Evolutionary conservation across 2,113 vertebrate species (phyloP).

Genomic region (Eudorcas thomsonii): DNA sequence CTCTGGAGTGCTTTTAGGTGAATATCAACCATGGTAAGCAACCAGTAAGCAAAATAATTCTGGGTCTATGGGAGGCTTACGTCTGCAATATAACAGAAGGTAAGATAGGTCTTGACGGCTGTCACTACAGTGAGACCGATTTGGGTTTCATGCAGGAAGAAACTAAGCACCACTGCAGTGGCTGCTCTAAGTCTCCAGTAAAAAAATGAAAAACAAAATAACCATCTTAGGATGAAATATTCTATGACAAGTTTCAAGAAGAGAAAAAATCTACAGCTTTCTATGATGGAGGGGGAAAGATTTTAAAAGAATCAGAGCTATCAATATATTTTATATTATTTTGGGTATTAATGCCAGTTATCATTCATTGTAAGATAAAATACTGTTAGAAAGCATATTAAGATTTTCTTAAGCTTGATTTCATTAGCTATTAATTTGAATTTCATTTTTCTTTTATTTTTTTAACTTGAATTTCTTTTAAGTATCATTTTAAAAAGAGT

Average conservation of each 20-base stretch:
- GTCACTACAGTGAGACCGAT: background rate
- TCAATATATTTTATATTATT: background rate
- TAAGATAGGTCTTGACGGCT: background rate
- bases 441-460: background rate
- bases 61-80: background rate
- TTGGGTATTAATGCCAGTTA: background rate
- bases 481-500: background rate
- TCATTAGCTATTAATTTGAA: background rate
- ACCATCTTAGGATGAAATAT: slow-evolving; percentile 12
- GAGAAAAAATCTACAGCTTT: slow-evolving; percentile 10
- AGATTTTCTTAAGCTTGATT: background rate
- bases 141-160: background rate
- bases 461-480: background rate
- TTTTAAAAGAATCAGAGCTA: slow-evolving; percentile 7
- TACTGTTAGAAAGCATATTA: background rate
- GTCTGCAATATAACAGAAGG: background rate
- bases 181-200: background rate
- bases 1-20: background rate
- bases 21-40: background rate
- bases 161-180: background rate
- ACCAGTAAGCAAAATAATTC: background rate
- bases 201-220: background rate
- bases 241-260: background rate
- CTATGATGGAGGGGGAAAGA: background rate
- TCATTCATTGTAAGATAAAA: background rate